phyloP scores from a whole-genome alignment of 2,113 vertebrate genomes.

The Gobiocypris rarus region DNA sequence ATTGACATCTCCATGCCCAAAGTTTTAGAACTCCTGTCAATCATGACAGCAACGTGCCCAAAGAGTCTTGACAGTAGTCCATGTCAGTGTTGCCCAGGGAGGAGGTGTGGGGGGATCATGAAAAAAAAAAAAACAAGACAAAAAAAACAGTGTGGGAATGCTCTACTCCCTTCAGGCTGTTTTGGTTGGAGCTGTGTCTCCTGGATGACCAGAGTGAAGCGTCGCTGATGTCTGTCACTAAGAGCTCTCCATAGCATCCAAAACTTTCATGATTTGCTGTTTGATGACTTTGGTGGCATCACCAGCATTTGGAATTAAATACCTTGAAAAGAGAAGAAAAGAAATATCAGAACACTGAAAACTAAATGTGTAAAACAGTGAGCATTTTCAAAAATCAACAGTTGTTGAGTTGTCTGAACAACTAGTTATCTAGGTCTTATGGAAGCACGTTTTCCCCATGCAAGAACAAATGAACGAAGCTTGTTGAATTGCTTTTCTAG shows the following conservation, averaged over 20 bases:
- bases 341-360: not conserved
- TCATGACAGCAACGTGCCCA: not conserved
- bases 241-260: constrained; percentile 96
- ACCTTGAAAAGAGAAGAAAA: constrained; percentile 73
- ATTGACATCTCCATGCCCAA: constrained; percentile 9
- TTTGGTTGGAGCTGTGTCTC: constrained; percentile 8
- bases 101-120: not conserved
- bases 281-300: constrained; percentile 99
- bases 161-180: constrained; percentile 29
- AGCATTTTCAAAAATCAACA: not conserved
- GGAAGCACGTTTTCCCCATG: too few relatives aligned
- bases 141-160: constrained; percentile 11
- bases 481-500: too few relatives aligned
- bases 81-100: constrained; percentile 34
- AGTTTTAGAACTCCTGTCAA: constrained; percentile 15
- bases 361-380: not conserved
- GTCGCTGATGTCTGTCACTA: constrained; percentile 63
- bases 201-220: constrained; percentile 32
- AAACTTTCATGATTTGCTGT: constrained; percentile 99
- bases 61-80: constrained; percentile 23
- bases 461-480: too few relatives aligned
- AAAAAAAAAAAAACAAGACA: not conserved
- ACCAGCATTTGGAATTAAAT: constrained; percentile 96
- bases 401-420: too few relatives aligned
- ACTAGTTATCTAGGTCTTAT: too few relatives aligned